Base-by-base conservation (phyloP, 1,140 invertebrate genomes). In the Odontomachus brunneus region DNA sequence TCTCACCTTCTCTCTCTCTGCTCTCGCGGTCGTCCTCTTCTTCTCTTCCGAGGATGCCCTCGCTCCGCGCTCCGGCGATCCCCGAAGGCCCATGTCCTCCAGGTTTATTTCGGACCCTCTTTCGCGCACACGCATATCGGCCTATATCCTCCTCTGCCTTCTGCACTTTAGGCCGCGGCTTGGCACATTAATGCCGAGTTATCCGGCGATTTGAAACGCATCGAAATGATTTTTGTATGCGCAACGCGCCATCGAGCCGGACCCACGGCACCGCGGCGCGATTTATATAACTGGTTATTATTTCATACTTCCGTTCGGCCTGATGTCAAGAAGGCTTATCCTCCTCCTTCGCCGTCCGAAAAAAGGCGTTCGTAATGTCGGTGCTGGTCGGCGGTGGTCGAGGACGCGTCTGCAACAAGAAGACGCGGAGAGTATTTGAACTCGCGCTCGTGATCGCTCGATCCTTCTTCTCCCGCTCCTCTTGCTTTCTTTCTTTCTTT, bases 271-370 rank as follows among this genome's bases (percentile, higher is more conserved):
- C 63, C 62, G 59, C 51, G 65, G 84, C 88, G 80, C 88, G 85
- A 91, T 91, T 91, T 89, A 90, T 91, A 86, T 84, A 90, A 89
- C 89, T 88, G 87, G 90, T 91, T 90, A 85, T 90, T 89, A 90
- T 88, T 91, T 91, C 82, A 85, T 90, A 90, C 86, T 91, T 89
- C 88, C 88, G 85, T 88, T 81, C 86, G 73, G 85, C 26, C 84
- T 81, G 76, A 73, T 86, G 87, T 90, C 87, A 88, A 85, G 80
- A 85, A 78, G 82, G 87, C 82, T 90, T 89, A 88, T 89, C 88
- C 80, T 87, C 80, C 80, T 85, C 59, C 69, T 80, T 81, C 82
- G 74, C 73, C 75, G 57, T 67, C 51, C 63, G 66, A 73, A 85
- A 84, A 85, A 80, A 87, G 48, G 83, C 44, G 59, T 78, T 57